Percentiles rank a stretch among this genome's conserved stretches.
Evolutionary conservation across 2,888 invertebrate species (phyloP).

Genomic region (Oxystoma pomonae): DNA sequence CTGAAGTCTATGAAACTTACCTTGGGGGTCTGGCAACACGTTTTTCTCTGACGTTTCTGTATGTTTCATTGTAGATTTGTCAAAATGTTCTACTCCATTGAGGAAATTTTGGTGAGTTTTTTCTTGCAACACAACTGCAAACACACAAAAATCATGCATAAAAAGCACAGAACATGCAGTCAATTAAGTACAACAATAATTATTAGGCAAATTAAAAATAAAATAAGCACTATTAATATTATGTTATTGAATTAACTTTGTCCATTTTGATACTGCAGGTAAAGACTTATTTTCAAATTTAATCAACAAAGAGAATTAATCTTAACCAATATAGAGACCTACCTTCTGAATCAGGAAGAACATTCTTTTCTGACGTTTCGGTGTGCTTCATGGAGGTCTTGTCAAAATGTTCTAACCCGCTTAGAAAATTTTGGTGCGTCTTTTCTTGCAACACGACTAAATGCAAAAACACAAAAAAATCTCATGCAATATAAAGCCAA

Average conservation of each 20-base stretch:
- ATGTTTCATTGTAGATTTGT: slow-evolving; percentile 70
- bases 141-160: slow-evolving; percentile 18
- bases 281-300: not conserved
- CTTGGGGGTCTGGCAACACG: slow-evolving; percentile 67
- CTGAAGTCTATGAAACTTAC: no score
- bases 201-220: not conserved
- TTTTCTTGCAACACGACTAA: slow-evolving; percentile 70
- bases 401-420: slow-evolving; percentile 70
- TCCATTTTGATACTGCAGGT: not conserved
- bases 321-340: no score
- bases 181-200: not conserved
- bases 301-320: no score
- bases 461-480: slow-evolving; percentile 6
- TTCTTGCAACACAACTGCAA: slow-evolving; percentile 65
- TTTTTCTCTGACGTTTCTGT: slow-evolving; percentile 72
- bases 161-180: not conserved
- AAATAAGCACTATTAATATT: not conserved
- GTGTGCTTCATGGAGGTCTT: slow-evolving; percentile 70
- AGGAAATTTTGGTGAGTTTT: slow-evolving; percentile 68
- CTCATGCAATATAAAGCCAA: not conserved
- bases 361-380: slow-evolving; percentile 69
- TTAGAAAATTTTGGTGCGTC: slow-evolving; percentile 65
- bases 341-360: slow-evolving; percentile 67
- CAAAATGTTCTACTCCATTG: slow-evolving; percentile 69
- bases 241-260: not conserved